A percentile compares a stretch with the other conserved stretches of the same genome.
phyloP scores from a whole-genome alignment of 2,797 vertebrate species.

The Bothrops alternatus region DNA sequence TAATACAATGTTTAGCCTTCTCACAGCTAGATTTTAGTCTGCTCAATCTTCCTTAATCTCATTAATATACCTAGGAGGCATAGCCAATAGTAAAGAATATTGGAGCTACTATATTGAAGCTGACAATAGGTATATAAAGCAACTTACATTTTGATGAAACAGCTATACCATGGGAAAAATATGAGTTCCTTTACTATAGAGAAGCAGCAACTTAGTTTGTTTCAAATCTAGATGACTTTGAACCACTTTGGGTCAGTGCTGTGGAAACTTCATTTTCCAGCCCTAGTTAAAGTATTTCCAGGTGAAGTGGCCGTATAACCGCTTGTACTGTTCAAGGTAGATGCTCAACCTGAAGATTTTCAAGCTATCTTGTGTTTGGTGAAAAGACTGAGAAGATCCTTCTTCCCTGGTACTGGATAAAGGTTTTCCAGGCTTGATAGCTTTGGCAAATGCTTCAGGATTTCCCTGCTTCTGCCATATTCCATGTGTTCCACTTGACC shows the following conservation, averaged over 20 bases:
- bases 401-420: neutral
- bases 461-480: neutral
- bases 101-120: neutral
- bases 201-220: neutral
- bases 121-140: neutral
- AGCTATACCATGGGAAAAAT: neutral
- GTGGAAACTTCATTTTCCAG: neutral
- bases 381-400: neutral
- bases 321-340: neutral
- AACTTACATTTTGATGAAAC: neutral
- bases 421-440: neutral
- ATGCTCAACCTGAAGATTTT: neutral
- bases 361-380: neutral
- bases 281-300: neutral
- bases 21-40: neutral
- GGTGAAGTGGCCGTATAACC: neutral
- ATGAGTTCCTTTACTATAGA: neutral
- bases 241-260: neutral
- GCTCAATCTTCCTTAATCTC: neutral
- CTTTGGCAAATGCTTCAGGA: neutral
- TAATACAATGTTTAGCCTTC: neutral
- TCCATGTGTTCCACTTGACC: neutral
- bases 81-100: neutral
- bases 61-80: neutral
- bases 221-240: neutral